Base-by-base conservation (phyloP, 2,888 invertebrate species). In the Ochropacha duplaris region DNA sequence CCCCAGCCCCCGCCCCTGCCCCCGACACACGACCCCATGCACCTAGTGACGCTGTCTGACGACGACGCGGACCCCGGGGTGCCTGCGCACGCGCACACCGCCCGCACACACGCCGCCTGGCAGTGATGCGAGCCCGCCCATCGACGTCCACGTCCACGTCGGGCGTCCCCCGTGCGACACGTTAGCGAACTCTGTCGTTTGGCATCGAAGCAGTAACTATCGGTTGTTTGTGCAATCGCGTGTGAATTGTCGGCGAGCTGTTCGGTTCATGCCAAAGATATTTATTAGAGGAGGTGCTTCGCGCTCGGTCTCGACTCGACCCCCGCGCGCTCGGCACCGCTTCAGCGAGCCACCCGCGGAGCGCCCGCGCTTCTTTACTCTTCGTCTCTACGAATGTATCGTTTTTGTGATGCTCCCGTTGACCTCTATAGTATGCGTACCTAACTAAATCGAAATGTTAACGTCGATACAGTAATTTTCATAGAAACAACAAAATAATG, bases 261-360 rank as follows among this genome's bases (percentile, higher is more conserved):
- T 82, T 86, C 89, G 86, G 88, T 90, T 90, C 91, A 92, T 92
- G 92, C 92, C 92, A 92, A 92, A 92, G 92, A 92, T 92, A 92
- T 91, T 92, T 92, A 91, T 91, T 90, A 87, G 83, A 81, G 80
- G 81, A 81, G 84, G 85, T 76, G 87, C 82, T 79, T 75, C 76
- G 80, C 81, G 80, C 72, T 69, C 69, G 71, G 66, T 72, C 72
- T 68, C 72, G 72, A 64, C 72, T 68, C 72, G 72, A 64, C 66
- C 66, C 16, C 39, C 39, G 39, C 36, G 36, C 72, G 60, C 67
- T 72, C 61, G 68, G 75, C 63, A 69, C 74, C 72, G 71, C 71
- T 68, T 66, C 79, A 65, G 56, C 65, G 63, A 55, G 55, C 68
- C 54, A 39, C 54, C 56, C 52, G 57, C 58, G 71, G 66, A 68